Evolutionary conservation across 1,140 invertebrate genomes (phyloP).

Genomic region (Aphidius gifuensis): DNA sequence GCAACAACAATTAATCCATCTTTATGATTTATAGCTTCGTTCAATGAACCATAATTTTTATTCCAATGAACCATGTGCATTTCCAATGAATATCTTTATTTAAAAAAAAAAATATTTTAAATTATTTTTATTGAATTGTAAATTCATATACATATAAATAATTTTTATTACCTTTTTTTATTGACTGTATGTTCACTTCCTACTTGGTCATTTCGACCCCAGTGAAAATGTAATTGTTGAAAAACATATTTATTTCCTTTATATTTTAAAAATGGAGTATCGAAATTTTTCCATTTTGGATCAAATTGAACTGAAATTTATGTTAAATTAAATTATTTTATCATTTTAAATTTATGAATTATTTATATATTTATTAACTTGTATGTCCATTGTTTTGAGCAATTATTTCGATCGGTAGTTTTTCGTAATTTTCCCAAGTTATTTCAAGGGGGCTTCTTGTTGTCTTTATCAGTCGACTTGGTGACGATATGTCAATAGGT

Average conservation of each 20-base stretch:
- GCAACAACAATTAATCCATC: conserved; percentile 46
- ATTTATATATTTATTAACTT: background rate
- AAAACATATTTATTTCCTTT: conserved; percentile 9
- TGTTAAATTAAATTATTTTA: background rate
- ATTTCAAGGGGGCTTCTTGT: background rate
- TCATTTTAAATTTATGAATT: background rate
- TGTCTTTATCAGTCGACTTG: background rate
- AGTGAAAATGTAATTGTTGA: conserved; percentile 21
- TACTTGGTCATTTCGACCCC: conserved; percentile 53
- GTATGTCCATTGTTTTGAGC: conserved; percentile 1
- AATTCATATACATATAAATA: no score
- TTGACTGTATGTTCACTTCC: conserved; percentile 86
- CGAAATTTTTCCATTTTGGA: background rate
- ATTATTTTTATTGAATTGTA: background rate
- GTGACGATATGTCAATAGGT: background rate
- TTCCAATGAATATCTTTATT: conserved; percentile 42
- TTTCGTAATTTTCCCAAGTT: background rate
- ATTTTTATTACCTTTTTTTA: conserved; percentile 35
- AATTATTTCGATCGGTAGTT: background rate
- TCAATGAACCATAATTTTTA: conserved; percentile 33
- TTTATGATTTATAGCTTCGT: conserved; percentile 37
- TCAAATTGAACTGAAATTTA: background rate
- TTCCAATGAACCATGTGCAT: conserved; percentile 50
- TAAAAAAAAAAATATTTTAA: background rate
- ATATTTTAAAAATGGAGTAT: conserved; percentile 8